Evolutionary conservation across 2,113 vertebrate genomes (phyloP).

Genomic region (Peromyscus polionotus): DNA sequence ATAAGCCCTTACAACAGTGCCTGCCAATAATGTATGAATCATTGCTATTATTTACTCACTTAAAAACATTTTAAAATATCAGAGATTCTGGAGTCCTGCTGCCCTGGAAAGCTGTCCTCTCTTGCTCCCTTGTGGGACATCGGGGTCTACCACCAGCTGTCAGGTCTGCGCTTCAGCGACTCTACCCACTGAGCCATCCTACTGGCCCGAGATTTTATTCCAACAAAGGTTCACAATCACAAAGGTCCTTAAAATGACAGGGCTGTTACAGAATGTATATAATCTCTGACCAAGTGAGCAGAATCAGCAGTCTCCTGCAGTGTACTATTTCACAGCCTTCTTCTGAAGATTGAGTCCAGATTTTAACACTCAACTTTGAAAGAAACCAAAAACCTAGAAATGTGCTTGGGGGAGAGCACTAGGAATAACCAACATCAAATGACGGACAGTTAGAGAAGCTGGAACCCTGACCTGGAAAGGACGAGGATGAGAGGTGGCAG

Average conservation of each 20-base stretch:
- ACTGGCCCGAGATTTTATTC: background rate
- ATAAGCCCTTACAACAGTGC: background rate
- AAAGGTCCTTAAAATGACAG: slow-evolving; percentile 19
- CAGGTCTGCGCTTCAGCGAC: too few species aligned
- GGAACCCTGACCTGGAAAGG: background rate
- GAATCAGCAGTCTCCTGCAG: background rate
- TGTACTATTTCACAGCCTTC: slow-evolving; percentile 16
- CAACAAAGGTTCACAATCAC: slow-evolving; percentile 35
- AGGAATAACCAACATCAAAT: slow-evolving; percentile 32
- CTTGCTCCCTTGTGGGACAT: background rate
- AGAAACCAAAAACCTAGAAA: slow-evolving; percentile 23
- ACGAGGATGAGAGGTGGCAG: background rate
- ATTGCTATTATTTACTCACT: background rate
- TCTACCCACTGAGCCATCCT: background rate
- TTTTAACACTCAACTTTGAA: slow-evolving; percentile 30
- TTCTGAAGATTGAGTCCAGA: background rate
- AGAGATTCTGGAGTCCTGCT: background rate
- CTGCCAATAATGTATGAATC: background rate
- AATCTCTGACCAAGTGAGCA: slow-evolving; percentile 42
- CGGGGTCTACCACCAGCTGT: fast-evolving
- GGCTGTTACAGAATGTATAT: background rate
- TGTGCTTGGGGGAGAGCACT: background rate
- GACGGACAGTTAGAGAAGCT: background rate
- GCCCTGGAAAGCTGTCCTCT: background rate
- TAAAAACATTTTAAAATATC: background rate